Evolutionary conservation across 2,888 invertebrate genomes (phyloP), one percentile per base, ranked within the genome.

Genomic region (Yponomeuta plumbellus): DNA sequence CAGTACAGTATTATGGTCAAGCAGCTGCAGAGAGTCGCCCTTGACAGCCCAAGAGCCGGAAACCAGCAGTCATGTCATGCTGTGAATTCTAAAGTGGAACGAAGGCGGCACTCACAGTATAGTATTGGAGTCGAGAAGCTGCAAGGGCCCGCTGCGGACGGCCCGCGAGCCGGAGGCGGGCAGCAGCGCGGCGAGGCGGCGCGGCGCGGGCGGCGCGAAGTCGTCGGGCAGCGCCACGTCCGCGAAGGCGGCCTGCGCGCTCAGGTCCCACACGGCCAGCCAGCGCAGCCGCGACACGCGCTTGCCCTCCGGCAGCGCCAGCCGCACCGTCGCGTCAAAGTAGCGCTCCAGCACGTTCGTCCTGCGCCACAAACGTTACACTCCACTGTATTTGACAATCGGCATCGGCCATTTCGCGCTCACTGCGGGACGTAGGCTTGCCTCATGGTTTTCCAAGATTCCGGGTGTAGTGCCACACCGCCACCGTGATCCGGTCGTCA

Each of bases 211-310:
- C 17, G 97, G 94, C 77, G 97, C 96, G 83, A 98, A 97, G 72
- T 96, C 97, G 77, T 97, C 97, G 0, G 97, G 97, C 72, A 98
- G 94, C 80, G 95, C 96, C 66, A 97, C 95, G 81, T 98, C 98
- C 0, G 96, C 98, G 80, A 97, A 97, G 57, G 96, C 94, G 81
- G 96, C 97, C 93, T 97, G 96, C 77, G 94, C 94, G 73, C 94
- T 94, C 61, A 98, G 92, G 89, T 98, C 98, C 85, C 97, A 98
- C 65, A 98, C 92, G 0, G 97, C 95, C 67, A 98, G 92, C 98
- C 98, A 98, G 85, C 96, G 96, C 71, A 97, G 94, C 72, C 97
- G 96, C 0, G 95, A 95, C 69, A 98, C 93, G 81, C 95, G 96
- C 83, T 97, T 97, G 70, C 94, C 94, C 70, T 97, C 97, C 0